Evolutionary conservation across 2,797 vertebrate genomes (phyloP), one percentile per base, ranked within the genome.

Genomic region (Anguilla obscura): DNA sequence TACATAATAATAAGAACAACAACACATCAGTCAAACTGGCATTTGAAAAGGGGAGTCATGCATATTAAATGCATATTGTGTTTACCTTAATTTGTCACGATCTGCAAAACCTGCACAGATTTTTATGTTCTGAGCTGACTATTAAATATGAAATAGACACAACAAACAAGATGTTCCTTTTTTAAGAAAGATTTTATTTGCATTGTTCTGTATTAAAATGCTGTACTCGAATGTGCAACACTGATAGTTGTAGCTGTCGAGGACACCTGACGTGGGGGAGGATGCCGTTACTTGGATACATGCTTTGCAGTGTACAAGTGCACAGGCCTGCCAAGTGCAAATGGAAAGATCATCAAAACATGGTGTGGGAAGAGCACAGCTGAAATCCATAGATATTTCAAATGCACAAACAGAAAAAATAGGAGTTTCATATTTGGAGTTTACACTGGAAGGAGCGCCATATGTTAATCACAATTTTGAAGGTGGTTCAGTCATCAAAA

Each of bases 171-270:
- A 45, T 79, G 16, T 40, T 79, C 33, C 33, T 16, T 40, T 45
- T 79, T 79, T 40, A 79, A 79, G 16, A 79, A 79, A 45, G 18
- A 21, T 45, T 69, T 18, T 79, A 79, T 18, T 79, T 79, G 74
- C 36, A 40, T 36, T 40, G 27, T 36, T 79, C 33, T 79, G 30
- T 18, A 36, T 40, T 33, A 36, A 33, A 76, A 76, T 76, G 33
- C 14, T 76, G 12, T 33, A 76, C 63, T 36, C 14, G 4, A 79
- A 79, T 40, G 36, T 7, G 6, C 33, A 6, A 40, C 74, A 79
- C 3, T 18, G 36, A 21, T 79, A 79, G 36, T 79, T 79, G 18
- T 40, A 14, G 4, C 18, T 74, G 71, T 76, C 71, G 14, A 76
- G 71, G 33, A 76, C 12, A 36, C 16, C 71, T 40, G 74, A 79